These are phyloP conservation scores for Dendroctonus ponderosae DNA, from an alignment of 1,140 invertebrate species.

Conservation along the genomic window DNA sequence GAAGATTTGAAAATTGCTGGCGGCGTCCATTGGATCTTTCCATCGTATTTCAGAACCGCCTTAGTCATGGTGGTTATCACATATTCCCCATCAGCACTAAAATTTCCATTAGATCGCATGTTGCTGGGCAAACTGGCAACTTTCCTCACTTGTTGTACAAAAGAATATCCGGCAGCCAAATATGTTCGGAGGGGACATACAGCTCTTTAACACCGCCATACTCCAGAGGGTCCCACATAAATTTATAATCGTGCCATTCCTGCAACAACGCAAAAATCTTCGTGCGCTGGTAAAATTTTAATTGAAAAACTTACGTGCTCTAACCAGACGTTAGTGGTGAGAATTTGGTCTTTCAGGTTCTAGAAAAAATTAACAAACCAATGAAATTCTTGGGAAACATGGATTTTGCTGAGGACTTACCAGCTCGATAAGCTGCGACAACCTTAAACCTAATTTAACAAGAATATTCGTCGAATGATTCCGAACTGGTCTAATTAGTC, in stretches of 20 bases:
- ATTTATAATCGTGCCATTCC: constrained; percentile 97
- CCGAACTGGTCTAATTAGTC: constrained; percentile 87
- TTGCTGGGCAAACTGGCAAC: not conserved
- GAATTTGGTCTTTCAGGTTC: constrained; percentile 95
- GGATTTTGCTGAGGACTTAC: constrained; percentile 58
- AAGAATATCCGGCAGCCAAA: constrained; percentile 94
- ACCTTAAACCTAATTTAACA: constrained; percentile 85
- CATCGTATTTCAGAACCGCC: constrained; percentile 85
- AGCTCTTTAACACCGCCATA: constrained; percentile 93
- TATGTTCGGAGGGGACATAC: constrained; percentile 89
- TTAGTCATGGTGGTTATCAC: constrained; percentile 98
- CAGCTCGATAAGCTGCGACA: constrained; percentile 95
- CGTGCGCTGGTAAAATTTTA: too few relatives aligned
- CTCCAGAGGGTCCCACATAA: constrained; percentile 91
- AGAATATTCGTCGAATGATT: constrained; percentile 92
- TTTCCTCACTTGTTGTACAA: constrained; percentile 89
- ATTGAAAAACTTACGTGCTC: constrained; percentile 75
- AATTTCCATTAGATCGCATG: not conserved
- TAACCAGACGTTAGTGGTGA: constrained; percentile 94
- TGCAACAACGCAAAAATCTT: constrained; percentile 49
- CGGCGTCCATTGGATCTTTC: constrained; percentile 88
- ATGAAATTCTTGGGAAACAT: constrained; percentile 10
- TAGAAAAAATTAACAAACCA: constrained; percentile 56
- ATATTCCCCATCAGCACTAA: constrained; percentile 96
- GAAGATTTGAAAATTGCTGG: constrained; percentile 98